These are phyloP conservation scores for Toxotes chatareus DNA, from an alignment of 2,113 vertebrate genomes.

Conservation along the genomic window DNA sequence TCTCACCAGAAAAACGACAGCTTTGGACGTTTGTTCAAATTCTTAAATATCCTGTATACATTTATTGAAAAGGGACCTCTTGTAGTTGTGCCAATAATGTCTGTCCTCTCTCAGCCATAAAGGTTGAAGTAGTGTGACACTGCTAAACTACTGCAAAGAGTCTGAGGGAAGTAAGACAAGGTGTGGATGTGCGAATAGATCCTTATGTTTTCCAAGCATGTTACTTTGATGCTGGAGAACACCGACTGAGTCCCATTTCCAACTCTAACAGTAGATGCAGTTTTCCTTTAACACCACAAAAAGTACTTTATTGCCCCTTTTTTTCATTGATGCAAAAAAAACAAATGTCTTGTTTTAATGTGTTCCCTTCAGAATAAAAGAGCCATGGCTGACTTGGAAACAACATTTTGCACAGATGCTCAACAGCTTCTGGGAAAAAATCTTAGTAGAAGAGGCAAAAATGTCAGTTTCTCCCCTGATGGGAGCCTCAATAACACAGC, in stretches of 20 bases:
- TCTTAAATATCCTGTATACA: not conserved
- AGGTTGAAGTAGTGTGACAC: not conserved
- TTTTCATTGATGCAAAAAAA: not conserved
- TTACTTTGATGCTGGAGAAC: not conserved
- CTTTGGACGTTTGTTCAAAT: too few relatives aligned
- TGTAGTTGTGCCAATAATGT: not conserved
- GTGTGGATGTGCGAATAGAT: not conserved
- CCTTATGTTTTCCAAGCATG: not conserved
- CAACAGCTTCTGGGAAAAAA: not conserved
- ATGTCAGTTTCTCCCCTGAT: not conserved
- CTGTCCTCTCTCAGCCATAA: not conserved
- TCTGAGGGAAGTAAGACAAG: too few relatives aligned
- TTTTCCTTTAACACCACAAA: too few relatives aligned
- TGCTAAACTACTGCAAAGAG: not conserved
- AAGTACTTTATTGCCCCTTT: not conserved
- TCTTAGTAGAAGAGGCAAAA: not conserved
- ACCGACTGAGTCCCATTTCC: not conserved
- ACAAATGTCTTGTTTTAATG: not conserved
- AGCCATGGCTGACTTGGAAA: not conserved
- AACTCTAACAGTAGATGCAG: not conserved
- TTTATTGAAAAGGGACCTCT: not conserved
- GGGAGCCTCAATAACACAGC: not conserved
- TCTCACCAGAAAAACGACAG: not conserved
- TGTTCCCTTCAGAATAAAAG: not conserved
- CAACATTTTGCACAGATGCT: slow-evolving; percentile 10